Evolutionary conservation across 2,888 invertebrate species (phyloP).

Genomic region (Endotricha flammealis): DNA sequence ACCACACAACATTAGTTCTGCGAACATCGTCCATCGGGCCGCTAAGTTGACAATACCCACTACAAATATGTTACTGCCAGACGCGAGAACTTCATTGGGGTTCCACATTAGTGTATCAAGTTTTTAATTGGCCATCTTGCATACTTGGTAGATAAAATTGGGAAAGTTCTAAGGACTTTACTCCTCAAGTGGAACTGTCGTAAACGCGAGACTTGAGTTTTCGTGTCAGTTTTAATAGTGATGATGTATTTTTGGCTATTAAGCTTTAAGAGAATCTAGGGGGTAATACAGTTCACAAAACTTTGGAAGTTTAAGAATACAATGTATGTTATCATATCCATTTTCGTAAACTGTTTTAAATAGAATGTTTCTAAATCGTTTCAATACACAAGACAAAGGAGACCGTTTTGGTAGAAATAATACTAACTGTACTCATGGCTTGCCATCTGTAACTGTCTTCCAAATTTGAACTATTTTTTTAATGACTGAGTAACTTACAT

Average conservation of each 20-base stretch:
- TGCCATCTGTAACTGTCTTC: too few relatives aligned
- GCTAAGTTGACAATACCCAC: conserved; percentile 23
- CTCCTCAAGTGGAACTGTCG: conserved; percentile 1
- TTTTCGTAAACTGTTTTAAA: too few relatives aligned
- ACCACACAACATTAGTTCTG: conserved; percentile 20
- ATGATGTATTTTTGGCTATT: conserved; percentile 1
- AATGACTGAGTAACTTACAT: too few relatives aligned
- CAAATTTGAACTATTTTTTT: too few relatives aligned
- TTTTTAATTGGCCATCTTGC: conserved; percentile 17
- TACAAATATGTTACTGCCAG: conserved; percentile 20
- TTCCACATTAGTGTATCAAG: conserved; percentile 11
- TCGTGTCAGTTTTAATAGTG: conserved; percentile 2
- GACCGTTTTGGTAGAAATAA: too few relatives aligned
- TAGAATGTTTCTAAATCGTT: too few relatives aligned
- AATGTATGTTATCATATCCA: too few relatives aligned
- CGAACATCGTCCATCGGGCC: conserved; percentile 15
- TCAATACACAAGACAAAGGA: too few relatives aligned
- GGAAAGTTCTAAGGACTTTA: conserved; percentile 7
- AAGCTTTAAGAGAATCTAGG: neutral
- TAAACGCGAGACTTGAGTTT: neutral
- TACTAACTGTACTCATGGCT: too few relatives aligned
- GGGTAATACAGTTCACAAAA: neutral
- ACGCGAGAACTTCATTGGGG: conserved; percentile 13
- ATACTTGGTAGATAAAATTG: conserved; percentile 10
- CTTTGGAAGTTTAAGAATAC: too few relatives aligned